A percentile compares a stretch with the other conserved stretches of the same genome.
Evolutionary conservation across 2,113 vertebrate genomes (phyloP).

Genomic region (Cromileptes altivelis): DNA sequence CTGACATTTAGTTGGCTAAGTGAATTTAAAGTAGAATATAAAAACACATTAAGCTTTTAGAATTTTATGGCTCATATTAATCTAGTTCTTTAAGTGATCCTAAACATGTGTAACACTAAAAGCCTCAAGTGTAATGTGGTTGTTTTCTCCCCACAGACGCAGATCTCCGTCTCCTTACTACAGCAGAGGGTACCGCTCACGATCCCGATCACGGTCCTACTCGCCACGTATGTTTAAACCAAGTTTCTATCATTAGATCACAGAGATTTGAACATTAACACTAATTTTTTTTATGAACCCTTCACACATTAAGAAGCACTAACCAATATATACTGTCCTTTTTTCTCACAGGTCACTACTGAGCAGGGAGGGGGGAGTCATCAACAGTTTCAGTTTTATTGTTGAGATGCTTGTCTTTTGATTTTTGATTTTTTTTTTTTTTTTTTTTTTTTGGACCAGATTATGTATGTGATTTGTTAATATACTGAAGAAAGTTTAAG

Average conservation of each 20-base stretch:
- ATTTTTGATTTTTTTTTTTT: background rate
- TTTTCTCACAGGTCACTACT: constrained; percentile 75
- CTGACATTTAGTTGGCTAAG: background rate
- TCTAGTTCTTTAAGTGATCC: background rate
- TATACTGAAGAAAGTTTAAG: constrained; percentile 21
- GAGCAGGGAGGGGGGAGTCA: constrained; percentile 26
- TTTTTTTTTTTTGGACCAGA: background rate
- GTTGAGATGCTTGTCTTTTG: constrained; percentile 31
- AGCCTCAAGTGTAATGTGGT: background rate
- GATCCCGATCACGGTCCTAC: constrained; percentile 93
- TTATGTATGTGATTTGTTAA: constrained; percentile 28
- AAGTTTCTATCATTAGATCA: background rate
- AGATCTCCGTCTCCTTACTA: constrained; percentile 94
- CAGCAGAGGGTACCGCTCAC: constrained; percentile 92
- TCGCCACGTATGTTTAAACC: constrained; percentile 91
- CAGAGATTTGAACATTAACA: background rate
- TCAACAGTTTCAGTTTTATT: constrained; percentile 31
- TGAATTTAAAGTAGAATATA: background rate
- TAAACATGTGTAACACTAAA: background rate
- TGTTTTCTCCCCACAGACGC: constrained; percentile 81
- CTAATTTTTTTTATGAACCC: background rate
- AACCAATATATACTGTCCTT: background rate
- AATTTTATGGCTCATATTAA: background rate
- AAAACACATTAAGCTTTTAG: background rate
- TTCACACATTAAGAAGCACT: background rate